These are phyloP conservation scores for Tetheella fluctuosa DNA, from an alignment of 2,888 invertebrate species.

Conservation along the genomic window DNA sequence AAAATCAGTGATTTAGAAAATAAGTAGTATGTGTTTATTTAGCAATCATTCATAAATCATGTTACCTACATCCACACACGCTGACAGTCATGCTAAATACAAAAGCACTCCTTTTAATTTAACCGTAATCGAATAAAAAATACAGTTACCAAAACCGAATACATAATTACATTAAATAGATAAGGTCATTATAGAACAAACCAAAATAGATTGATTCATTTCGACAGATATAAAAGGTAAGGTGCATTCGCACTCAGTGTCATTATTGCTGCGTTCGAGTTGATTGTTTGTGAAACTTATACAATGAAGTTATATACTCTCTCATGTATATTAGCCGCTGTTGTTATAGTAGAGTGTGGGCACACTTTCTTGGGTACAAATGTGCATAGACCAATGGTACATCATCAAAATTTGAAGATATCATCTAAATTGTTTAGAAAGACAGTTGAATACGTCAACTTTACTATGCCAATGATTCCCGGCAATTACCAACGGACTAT, in stretches of 20 bases:
- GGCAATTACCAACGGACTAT: conserved; percentile 28
- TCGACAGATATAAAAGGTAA: background rate
- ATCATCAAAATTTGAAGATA: conserved; percentile 33
- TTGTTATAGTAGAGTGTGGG: conserved; percentile 40
- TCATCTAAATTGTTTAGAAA: conserved; percentile 39
- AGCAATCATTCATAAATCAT: too few relatives aligned
- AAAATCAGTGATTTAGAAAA: too few relatives aligned
- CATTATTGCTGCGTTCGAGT: background rate
- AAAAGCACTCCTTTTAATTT: too few relatives aligned
- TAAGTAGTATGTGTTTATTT: too few relatives aligned
- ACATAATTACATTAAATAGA: background rate
- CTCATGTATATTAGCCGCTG: conserved; percentile 25
- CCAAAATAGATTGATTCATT: background rate
- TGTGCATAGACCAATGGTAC: conserved; percentile 37
- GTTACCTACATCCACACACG: too few relatives aligned
- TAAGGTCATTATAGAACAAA: background rate
- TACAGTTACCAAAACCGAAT: too few relatives aligned
- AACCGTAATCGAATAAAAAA: too few relatives aligned
- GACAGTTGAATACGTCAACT: conserved; percentile 45
- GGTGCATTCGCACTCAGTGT: background rate
- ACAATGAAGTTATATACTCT: conserved; percentile 28
- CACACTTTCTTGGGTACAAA: conserved; percentile 52
- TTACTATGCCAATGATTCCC: conserved; percentile 30
- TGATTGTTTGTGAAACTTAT: background rate
- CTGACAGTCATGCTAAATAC: too few relatives aligned